These are phyloP conservation scores for Selenia dentaria DNA, from an alignment of 2,888 invertebrate genomes.

Conservation along the genomic window DNA sequence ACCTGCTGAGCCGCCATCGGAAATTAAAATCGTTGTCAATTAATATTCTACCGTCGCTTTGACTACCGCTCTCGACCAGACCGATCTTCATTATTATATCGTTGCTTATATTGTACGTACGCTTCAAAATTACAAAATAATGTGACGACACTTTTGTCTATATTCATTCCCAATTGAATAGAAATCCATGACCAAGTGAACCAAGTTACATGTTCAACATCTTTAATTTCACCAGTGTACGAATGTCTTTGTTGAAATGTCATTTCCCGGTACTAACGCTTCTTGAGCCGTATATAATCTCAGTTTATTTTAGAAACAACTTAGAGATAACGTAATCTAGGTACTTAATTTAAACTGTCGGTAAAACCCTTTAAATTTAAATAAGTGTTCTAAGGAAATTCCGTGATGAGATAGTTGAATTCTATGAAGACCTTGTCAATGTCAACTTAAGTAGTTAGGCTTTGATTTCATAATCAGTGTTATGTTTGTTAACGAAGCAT, in stretches of 20 bases:
- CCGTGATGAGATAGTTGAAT: slow-evolving; percentile 7
- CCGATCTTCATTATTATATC: slow-evolving; percentile 17
- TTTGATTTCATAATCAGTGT: slow-evolving; percentile 40
- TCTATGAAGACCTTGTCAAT: slow-evolving; percentile 18
- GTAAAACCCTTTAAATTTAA: slow-evolving; percentile 8
- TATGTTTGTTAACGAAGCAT: slow-evolving; percentile 27
- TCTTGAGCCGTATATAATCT: slow-evolving; percentile 23
- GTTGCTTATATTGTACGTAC: slow-evolving; percentile 2
- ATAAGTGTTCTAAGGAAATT: slow-evolving; percentile 13
- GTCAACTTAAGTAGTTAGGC: slow-evolving; percentile 33
- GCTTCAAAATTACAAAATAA: too few species aligned
- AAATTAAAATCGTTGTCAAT: slow-evolving; percentile 52
- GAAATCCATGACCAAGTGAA: too few species aligned
- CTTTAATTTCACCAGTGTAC: slow-evolving; percentile 37
- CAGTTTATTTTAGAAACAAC: slow-evolving; percentile 12
- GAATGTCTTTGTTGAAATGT: slow-evolving; percentile 40
- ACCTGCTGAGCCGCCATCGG: slow-evolving; percentile 49
- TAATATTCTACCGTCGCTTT: slow-evolving; percentile 49
- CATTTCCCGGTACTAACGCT: slow-evolving; percentile 14
- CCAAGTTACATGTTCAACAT: too few species aligned
- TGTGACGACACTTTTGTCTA: too few species aligned
- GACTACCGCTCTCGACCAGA: slow-evolving; percentile 16
- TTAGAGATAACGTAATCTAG: slow-evolving; percentile 4
- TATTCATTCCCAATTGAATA: too few species aligned
- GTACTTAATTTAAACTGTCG: slow-evolving; percentile 4